phyloP scores from a whole-genome alignment of 2,888 invertebrate genomes.

The Cremastinae sp. region DNA sequence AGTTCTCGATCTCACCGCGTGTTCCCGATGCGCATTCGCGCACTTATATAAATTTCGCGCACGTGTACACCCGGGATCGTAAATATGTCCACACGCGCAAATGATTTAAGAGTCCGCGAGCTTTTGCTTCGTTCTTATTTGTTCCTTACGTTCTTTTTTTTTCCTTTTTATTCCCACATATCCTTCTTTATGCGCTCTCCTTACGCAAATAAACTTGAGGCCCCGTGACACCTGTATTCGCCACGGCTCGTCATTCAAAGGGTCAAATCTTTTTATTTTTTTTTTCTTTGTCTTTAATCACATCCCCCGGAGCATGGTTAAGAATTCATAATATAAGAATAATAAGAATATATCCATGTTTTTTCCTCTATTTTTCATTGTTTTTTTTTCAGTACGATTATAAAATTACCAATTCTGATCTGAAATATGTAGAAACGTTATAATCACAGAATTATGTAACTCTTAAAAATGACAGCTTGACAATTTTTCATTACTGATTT shows the following conservation, averaged over 20 bases:
- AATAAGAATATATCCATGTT: no score
- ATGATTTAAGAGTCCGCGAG: slow-evolving; percentile 63
- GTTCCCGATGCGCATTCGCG: neutral
- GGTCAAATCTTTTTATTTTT: neutral
- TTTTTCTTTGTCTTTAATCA: neutral
- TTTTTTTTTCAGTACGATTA: no score
- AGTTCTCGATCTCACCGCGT: neutral
- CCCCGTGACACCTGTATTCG: slow-evolving; percentile 30
- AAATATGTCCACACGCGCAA: slow-evolving; percentile 62
- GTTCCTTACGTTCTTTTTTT: neutral
- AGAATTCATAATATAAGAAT: no score
- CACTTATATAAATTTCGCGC: slow-evolving; percentile 24
- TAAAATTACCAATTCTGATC: no score
- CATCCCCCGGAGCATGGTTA: no score
- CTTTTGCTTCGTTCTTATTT: slow-evolving; percentile 50
- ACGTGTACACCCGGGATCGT: slow-evolving; percentile 51
- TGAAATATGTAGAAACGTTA: no score
- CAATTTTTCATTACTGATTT: no score
- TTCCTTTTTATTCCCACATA: neutral
- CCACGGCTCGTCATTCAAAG: neutral
- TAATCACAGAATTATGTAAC: no score
- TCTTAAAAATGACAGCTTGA: no score
- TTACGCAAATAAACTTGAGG: slow-evolving; percentile 31
- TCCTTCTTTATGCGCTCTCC: neutral
- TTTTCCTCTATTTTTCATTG: no score